Percentiles rank a stretch among this genome's conserved stretches.
phyloP scores from a whole-genome alignment of 2,888 invertebrate species.

The Lasioglossum villosulum region DNA sequence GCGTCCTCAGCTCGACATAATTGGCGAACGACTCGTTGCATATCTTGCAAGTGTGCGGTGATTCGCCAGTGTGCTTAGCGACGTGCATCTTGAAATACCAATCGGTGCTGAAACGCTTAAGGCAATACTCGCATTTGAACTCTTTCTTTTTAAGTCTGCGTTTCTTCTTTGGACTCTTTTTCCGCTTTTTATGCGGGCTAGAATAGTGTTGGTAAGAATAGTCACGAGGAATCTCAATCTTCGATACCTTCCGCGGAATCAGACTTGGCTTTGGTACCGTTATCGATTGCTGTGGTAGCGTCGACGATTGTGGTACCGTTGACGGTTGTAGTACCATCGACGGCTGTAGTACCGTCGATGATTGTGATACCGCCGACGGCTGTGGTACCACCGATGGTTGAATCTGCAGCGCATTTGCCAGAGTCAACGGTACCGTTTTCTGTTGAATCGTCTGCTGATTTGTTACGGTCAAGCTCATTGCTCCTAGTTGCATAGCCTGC shows the following conservation, averaged over 20 bases:
- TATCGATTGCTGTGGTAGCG: not conserved
- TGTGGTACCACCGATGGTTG: not conserved
- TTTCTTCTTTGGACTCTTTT: not conserved
- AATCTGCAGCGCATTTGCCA: not conserved
- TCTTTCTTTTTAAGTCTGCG: slow-evolving; percentile 56
- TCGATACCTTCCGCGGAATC: slow-evolving; percentile 15
- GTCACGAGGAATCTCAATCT: not conserved
- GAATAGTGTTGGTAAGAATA: not conserved
- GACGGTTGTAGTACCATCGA: no score
- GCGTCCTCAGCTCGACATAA: slow-evolving; percentile 77
- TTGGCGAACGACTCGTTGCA: slow-evolving; percentile 78
- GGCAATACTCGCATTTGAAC: slow-evolving; percentile 78
- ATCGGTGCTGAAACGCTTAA: slow-evolving; percentile 79
- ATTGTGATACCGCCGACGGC: no score
- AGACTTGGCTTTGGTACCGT: not conserved
- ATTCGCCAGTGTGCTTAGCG: slow-evolving; percentile 77
- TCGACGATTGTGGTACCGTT: not conserved
- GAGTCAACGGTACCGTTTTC: not conserved
- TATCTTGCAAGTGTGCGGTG: slow-evolving; percentile 74
- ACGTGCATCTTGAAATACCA: slow-evolving; percentile 82
- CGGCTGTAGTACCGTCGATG: no score
- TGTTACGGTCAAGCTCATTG: not conserved
- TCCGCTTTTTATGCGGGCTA: not conserved
- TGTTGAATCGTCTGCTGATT: slow-evolving; percentile 31
- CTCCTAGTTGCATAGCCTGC: slow-evolving; percentile 29